Percentiles rank a stretch among this genome's conserved stretches.
These are phyloP conservation scores for Lagopus muta DNA, from an alignment of 2,113 vertebrate genomes.

Conservation along the genomic window DNA sequence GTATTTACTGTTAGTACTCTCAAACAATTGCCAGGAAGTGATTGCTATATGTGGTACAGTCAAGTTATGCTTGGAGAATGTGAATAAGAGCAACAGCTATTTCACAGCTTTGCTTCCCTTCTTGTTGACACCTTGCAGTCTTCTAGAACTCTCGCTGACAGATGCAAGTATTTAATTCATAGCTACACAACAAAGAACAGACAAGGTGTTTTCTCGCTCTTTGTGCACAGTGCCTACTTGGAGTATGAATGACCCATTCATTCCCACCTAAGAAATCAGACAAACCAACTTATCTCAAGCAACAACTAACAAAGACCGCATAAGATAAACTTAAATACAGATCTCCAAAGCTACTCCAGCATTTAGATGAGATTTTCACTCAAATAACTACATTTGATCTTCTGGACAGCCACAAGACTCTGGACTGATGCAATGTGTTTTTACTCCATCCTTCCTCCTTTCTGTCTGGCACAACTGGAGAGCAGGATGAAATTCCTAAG, in stretches of 20 bases:
- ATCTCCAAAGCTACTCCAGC: not conserved
- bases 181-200: not conserved
- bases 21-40: slow-evolving; percentile 26
- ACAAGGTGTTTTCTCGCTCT: not conserved
- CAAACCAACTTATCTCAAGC: not conserved
- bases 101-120: not conserved
- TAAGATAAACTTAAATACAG: not conserved
- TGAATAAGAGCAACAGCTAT: not conserved
- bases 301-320: not conserved
- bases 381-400: not conserved
- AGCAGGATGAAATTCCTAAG: not conserved
- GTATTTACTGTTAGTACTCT: not conserved
- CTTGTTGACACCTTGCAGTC: not conserved
- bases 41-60: not conserved
- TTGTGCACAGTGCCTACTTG: not conserved
- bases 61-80: not conserved
- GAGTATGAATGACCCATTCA: not conserved
- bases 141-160: slow-evolving; percentile 1
- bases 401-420: not conserved
- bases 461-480: not conserved
- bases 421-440: not conserved
- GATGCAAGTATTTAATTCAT: not conserved
- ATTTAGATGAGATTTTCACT: not conserved
- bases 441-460: not conserved
- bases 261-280: not conserved